These are phyloP conservation scores for Hyperopisus bebe DNA, from an alignment of 2,113 vertebrate species.

Conservation along the genomic window DNA sequence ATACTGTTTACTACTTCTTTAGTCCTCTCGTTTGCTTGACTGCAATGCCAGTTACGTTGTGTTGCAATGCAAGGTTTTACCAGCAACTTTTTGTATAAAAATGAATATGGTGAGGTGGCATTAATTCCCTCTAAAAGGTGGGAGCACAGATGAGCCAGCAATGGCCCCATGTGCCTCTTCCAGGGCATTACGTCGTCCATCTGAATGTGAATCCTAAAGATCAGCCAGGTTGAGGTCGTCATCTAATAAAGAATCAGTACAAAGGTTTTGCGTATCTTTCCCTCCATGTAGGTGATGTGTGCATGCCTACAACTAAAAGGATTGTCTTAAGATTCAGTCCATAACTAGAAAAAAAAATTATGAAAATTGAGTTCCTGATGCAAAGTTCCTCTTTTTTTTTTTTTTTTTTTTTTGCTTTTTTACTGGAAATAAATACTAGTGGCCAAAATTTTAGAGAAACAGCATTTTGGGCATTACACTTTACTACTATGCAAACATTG, in stretches of 20 bases:
- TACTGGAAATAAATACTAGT: not conserved
- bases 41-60: constrained; percentile 27
- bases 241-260: constrained; percentile 58
- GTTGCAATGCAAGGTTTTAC: constrained; percentile 66
- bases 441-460: not conserved
- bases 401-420: not conserved
- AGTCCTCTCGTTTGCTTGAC: not conserved
- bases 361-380: not conserved
- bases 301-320: not conserved
- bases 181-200: constrained; percentile 33
- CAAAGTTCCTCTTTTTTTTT: not conserved
- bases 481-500: not conserved
- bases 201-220: constrained; percentile 67
- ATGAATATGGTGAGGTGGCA: constrained; percentile 27
- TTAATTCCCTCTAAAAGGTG: not conserved
- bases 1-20: not conserved
- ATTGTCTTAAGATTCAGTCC: not conserved
- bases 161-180: constrained; percentile 31
- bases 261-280: not conserved
- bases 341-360: not conserved
- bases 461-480: not conserved
- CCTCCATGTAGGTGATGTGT: not conserved
- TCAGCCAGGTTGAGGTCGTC: constrained; percentile 56
- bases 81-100: constrained; percentile 57
- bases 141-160: constrained; percentile 14